These are phyloP conservation scores for Lethenteron camtschaticum DNA, from an alignment of 2,113 vertebrate genomes.

Conservation along the genomic window DNA sequence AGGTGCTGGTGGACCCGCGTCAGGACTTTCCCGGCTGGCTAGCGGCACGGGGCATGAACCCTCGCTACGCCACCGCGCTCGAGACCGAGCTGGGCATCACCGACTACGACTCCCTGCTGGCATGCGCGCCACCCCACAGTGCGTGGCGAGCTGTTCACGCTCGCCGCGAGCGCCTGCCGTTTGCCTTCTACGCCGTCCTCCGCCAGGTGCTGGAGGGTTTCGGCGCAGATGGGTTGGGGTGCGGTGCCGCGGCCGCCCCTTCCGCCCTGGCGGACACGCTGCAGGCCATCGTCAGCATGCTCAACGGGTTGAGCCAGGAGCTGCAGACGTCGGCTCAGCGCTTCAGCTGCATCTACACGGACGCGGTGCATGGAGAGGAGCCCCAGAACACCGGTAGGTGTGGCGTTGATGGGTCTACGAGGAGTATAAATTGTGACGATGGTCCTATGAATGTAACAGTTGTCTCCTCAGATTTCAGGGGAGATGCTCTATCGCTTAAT, in stretches of 20 bases:
- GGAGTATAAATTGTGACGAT: too few species aligned
- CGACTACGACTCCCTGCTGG: slow-evolving; percentile 3
- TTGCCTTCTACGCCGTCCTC: not conserved
- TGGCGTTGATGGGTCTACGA: too few species aligned
- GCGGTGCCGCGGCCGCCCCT: not conserved
- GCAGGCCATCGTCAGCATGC: slow-evolving; percentile 2
- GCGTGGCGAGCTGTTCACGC: not conserved
- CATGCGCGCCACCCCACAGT: not conserved
- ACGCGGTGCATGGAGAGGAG: not conserved
- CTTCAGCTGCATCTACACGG: slow-evolving; percentile 1
- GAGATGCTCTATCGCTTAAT: too few species aligned
- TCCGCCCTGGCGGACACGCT: not conserved
- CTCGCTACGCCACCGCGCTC: not conserved
- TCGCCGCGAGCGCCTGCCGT: slow-evolving; percentile 4
- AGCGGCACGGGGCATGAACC: not conserved
- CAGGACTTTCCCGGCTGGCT: slow-evolving; percentile 3
- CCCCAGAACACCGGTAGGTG: too few species aligned
- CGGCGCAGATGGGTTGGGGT: not conserved
- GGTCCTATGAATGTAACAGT: too few species aligned
- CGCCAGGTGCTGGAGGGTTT: slow-evolving; percentile 2
- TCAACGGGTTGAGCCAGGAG: slow-evolving; percentile 2
- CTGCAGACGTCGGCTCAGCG: not conserved
- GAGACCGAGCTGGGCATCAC: slow-evolving; percentile 3
- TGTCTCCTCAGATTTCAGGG: too few species aligned
- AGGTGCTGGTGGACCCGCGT: not conserved